These are phyloP conservation scores for Serilophus lunatus DNA, from an alignment of 2,113 vertebrate genomes.

Conservation along the genomic window DNA sequence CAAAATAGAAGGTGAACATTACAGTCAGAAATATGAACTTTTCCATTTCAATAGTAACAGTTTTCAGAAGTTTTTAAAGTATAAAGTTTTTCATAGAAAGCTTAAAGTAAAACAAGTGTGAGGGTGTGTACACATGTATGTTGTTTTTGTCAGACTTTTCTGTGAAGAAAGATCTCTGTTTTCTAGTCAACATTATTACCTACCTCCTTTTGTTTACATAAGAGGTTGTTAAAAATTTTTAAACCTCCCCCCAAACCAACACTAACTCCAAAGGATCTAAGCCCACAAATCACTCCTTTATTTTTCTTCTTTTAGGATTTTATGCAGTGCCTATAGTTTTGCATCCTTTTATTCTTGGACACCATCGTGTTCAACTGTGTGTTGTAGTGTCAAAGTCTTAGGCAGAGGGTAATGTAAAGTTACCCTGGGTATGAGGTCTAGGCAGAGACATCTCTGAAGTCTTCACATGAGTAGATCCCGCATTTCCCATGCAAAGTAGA, in stretches of 20 bases:
- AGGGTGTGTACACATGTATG: not conserved
- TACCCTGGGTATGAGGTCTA: not conserved
- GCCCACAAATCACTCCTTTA: not conserved
- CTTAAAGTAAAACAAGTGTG: not conserved
- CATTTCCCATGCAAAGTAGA: not conserved
- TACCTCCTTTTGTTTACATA: constrained; percentile 2
- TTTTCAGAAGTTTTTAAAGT: constrained; percentile 3
- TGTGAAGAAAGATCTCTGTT: not conserved
- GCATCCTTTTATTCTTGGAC: not conserved
- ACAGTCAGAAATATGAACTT: not conserved
- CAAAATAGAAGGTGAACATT: not conserved
- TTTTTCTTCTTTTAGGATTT: not conserved
- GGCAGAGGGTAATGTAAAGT: not conserved
- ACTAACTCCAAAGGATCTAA: not conserved
- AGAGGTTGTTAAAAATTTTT: constrained; percentile 31
- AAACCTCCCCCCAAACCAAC: not conserved
- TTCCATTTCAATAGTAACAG: not conserved
- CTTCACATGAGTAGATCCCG: not conserved
- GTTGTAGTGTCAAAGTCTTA: not conserved
- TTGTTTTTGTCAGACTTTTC: constrained; percentile 3
- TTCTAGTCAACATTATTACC: not conserved
- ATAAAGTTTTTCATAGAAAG: not conserved
- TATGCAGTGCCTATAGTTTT: not conserved
- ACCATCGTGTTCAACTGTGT: rapidly evolving
- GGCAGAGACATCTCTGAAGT: not conserved